Conservation (phyloP, 1,140 invertebrate genomes). For the Camponotus pennsylvanicus region DNA sequence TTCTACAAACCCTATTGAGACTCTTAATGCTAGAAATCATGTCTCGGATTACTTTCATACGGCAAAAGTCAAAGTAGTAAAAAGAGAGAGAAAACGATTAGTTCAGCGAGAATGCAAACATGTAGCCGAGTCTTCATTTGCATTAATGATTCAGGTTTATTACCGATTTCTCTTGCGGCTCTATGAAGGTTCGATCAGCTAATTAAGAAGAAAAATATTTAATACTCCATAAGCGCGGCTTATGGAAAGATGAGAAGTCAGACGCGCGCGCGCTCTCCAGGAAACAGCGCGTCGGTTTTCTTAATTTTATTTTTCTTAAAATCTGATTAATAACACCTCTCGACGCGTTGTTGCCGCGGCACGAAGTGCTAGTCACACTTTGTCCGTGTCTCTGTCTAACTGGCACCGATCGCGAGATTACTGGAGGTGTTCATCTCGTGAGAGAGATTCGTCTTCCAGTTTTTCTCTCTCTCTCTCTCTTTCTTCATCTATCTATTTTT, state of each 20-base stretch:
- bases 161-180: conserved; percentile 25
- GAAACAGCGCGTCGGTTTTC: not conserved
- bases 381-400: not conserved
- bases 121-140: conserved; percentile 29
- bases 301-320: conserved; percentile 19
- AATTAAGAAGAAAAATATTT: conserved; percentile 45
- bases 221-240: conserved; percentile 15
- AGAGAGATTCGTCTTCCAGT: not conserved
- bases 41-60: not conserved
- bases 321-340: conserved; percentile 35
- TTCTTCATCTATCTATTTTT: not conserved
- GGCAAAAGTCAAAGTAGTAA: conserved; percentile 1
- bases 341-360: not conserved
- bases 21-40: conserved; percentile 2
- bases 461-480: not conserved
- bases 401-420: conserved; percentile 24
- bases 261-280: not conserved
- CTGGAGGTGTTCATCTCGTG: conserved; percentile 19
- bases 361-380: not conserved
- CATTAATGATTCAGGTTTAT: conserved; percentile 34
- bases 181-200: conserved; percentile 28
- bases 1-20: not conserved
- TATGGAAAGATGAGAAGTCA: not conserved
- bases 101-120: not conserved
- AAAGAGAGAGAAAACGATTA: not conserved